Evolutionary conservation across 2,113 vertebrate species (phyloP).

Genomic region (human): DNA sequence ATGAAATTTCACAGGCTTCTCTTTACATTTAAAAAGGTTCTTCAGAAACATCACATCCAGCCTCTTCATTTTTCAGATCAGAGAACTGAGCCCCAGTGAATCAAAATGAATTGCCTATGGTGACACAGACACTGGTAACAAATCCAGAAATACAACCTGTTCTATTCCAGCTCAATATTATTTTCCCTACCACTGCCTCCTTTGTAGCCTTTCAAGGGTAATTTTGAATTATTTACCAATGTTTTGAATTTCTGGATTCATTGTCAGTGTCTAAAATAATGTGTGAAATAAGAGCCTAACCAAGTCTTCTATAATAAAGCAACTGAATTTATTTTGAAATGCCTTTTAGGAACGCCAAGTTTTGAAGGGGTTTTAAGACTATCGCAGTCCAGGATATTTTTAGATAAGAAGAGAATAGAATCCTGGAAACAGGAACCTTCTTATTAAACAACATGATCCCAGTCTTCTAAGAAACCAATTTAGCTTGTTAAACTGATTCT

Average conservation of each 20-base stretch:
- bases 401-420: constrained; percentile 61
- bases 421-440: neutral
- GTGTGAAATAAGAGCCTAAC: constrained; percentile 33
- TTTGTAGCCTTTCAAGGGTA: neutral
- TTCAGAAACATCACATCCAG: neutral
- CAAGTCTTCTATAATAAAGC: constrained; percentile 30
- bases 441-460: constrained; percentile 49
- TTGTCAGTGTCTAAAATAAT: constrained; percentile 51
- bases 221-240: constrained; percentile 59
- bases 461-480: constrained; percentile 52
- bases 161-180: neutral
- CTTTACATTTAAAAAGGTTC: neutral
- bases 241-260: constrained; percentile 51
- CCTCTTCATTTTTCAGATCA: constrained; percentile 31
- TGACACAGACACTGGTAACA: neutral
- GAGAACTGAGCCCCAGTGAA: neutral
- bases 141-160: neutral
- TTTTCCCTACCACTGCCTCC: neutral
- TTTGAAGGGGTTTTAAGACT: constrained; percentile 18
- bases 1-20: neutral
- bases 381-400: constrained; percentile 57
- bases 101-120: neutral
- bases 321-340: constrained; percentile 61
- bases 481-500: constrained; percentile 26
- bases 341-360: constrained; percentile 57